A percentile compares a stretch with the other conserved stretches of the same genome.
Conservation (phyloP, 1,140 invertebrate genomes). For the Hycleus cichorii region DNA sequence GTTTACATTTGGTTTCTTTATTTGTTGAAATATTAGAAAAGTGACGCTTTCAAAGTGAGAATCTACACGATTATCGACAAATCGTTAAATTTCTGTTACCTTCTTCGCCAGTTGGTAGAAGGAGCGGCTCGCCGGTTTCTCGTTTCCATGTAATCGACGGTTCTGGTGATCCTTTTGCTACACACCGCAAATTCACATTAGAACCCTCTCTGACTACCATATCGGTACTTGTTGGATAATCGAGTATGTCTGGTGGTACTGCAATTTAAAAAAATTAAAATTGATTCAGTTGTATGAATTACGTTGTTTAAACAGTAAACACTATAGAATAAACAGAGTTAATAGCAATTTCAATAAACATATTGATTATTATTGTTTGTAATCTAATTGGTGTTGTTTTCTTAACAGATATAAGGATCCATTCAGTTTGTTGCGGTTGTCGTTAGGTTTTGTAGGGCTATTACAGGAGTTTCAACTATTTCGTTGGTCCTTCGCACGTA, state of each 20-base stretch:
- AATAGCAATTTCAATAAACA: too few relatives aligned
- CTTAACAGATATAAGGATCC: too few relatives aligned
- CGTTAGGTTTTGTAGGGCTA: too few relatives aligned
- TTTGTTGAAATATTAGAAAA: not conserved
- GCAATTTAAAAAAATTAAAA: slow-evolving; percentile 33
- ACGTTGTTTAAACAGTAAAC: too few relatives aligned
- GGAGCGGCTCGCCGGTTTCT: slow-evolving; percentile 63
- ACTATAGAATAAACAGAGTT: too few relatives aligned
- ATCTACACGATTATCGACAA: too few relatives aligned
- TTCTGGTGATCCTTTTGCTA: slow-evolving; percentile 74
- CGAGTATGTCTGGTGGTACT: slow-evolving; percentile 86
- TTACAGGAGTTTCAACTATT: too few relatives aligned
- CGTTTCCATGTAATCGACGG: slow-evolving; percentile 80
- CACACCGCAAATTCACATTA: slow-evolving; percentile 77
- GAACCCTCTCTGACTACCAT: slow-evolving; percentile 79
- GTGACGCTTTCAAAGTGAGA: not conserved
- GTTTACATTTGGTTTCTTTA: not conserved
- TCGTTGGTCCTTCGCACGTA: too few relatives aligned
- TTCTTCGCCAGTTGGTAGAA: slow-evolving; percentile 48
- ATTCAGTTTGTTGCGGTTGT: too few relatives aligned
- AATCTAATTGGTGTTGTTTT: too few relatives aligned
- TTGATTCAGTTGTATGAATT: too few relatives aligned
- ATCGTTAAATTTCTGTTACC: slow-evolving; percentile 37
- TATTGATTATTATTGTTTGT: too few relatives aligned
- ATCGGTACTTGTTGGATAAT: slow-evolving; percentile 79